Base-by-base conservation (phyloP, 2,888 invertebrate species). In the Athetis lepigone region DNA sequence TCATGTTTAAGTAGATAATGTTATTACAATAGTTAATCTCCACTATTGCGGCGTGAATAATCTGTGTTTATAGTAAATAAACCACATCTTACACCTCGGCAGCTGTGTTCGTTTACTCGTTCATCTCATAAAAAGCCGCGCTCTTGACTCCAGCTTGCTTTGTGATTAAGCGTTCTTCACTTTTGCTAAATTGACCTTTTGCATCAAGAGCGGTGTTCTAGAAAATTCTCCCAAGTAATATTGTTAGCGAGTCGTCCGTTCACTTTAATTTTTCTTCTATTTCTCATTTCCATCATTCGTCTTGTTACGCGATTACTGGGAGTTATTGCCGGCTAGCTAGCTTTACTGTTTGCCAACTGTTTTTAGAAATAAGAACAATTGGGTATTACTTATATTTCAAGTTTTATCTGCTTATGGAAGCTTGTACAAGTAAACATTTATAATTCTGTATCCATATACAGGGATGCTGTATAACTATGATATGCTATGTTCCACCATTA, bases 141-240 rank as follows among this genome's bases (percentile, higher is more conserved):
- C 61, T 47, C 29, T 23, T 23, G 51, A 27, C 46, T 50, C 9
- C 37, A 46, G 49, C 60, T 54, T 57, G 54, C 58, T 59, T 66
- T 72, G 60, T 76, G 72, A 76, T 76, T 61, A 71, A 76, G 60
- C 37, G 58, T 72, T 59, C 61, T 67, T 42, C 54, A 72, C 50
- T 76, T 72, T 58, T 72, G 66, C 62, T 52, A 63, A 72, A 58
- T 76, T 64, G 67, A 68, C 77, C 73, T 76, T 79, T 76, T 52
- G 55, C 62, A 57, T 56, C 23, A 43, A 52, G 54, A 46, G 55
- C 51, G 49, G 25, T 49, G 52, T 67, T 71, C 49, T 55, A 60
- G 60, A 70, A 60, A 57, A 58, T 75, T 57, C 72, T 71, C 49
- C 29, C 0, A 40, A 62, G 63, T 79, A 71, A 76, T 63, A 58